phyloP scores from a whole-genome alignment of 2,888 invertebrate species.

The Abscondita cerata region DNA sequence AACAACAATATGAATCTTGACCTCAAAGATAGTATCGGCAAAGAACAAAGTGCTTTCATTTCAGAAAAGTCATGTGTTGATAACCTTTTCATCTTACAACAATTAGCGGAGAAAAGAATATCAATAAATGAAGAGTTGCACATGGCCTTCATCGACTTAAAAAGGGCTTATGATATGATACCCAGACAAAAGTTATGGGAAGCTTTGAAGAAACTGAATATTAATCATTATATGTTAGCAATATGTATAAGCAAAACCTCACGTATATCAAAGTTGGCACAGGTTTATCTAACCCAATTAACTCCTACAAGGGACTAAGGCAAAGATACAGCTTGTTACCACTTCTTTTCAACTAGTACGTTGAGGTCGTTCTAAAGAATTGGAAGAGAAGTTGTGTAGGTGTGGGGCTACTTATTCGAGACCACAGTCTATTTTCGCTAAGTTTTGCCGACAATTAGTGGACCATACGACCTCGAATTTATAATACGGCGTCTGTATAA shows the following conservation, averaged over 20 bases:
- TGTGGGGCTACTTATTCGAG: constrained; percentile 1
- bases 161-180: no score
- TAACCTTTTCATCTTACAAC: constrained; percentile 4
- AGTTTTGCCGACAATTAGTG: no score
- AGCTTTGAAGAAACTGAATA: background rate
- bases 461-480: background rate
- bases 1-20: no score
- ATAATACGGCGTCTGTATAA: background rate
- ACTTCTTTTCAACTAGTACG: no score
- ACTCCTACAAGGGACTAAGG: constrained; percentile 2
- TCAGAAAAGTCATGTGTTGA: background rate
- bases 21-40: no score
- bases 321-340: constrained; percentile 4
- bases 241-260: no score
- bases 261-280: background rate
- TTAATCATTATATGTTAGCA: background rate
- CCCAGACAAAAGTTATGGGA: constrained; percentile 5
- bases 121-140: background rate
- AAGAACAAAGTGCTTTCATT: no score
- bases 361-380: background rate
- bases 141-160: background rate
- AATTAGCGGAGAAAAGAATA: constrained; percentile 4
- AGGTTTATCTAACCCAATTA: constrained; percentile 5
- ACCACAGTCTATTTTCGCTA: background rate
- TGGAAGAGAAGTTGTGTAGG: constrained; percentile 3